These are phyloP conservation scores for Tetranychus cinnabarinus DNA, from an alignment of 1,140 invertebrate genomes.

Conservation along the genomic window DNA sequence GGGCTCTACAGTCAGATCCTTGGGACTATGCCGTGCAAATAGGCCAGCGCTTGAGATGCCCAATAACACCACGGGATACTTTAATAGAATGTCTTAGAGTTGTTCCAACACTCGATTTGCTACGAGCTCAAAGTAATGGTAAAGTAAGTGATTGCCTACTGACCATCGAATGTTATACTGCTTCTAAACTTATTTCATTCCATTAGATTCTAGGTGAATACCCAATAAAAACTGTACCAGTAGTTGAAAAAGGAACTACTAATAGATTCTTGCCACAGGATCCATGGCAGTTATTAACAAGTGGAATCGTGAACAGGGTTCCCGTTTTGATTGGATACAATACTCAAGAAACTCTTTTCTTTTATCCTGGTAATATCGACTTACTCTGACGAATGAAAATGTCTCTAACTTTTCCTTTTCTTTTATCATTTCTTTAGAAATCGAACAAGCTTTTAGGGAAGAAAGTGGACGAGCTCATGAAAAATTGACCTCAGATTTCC, in stretches of 20 bases:
- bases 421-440: background rate
- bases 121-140: background rate
- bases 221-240: conserved; percentile 11
- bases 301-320: conserved; percentile 25
- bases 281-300: conserved; percentile 15
- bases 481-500: background rate
- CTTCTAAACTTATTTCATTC: background rate
- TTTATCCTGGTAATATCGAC: conserved; percentile 8
- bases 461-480: background rate
- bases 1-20: conserved; percentile 32
- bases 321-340: conserved; percentile 34
- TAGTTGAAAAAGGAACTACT: conserved; percentile 15
- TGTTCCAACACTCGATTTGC: background rate
- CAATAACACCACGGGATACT: conserved; percentile 18
- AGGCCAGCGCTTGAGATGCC: conserved; percentile 32
- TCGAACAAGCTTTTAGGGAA: background rate
- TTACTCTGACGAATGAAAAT: background rate
- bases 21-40: conserved; percentile 33
- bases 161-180: background rate
- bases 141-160: background rate
- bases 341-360: conserved; percentile 30
- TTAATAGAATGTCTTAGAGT: background rate
- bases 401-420: background rate
- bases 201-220: conserved; percentile 13
- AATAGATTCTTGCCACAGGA: conserved; percentile 16